These are phyloP conservation scores for Synanthedon andrenaeformis DNA, from an alignment of 2,888 invertebrate species.

Conservation along the genomic window DNA sequence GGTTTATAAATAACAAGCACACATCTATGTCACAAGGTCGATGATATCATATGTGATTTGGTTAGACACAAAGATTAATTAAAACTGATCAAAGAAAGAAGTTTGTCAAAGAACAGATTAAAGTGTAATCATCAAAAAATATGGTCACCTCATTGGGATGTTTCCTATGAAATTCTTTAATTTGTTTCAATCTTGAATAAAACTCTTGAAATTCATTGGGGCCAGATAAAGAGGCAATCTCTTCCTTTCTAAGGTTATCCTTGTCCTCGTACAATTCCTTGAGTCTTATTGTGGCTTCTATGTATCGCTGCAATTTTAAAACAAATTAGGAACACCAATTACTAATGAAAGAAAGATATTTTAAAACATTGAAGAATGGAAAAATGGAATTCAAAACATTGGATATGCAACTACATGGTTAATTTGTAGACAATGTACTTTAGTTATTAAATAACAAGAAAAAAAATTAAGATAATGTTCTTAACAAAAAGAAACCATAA, in stretches of 20 bases:
- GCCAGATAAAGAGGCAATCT: constrained; percentile 93
- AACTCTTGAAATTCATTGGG: constrained; percentile 99
- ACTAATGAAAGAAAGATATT: neutral
- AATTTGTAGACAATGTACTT: neutral
- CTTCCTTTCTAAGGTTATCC: constrained; percentile 93
- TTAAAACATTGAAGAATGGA: neutral
- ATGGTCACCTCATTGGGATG: constrained; percentile 90
- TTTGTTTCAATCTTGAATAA: constrained; percentile 91
- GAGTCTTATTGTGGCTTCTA: constrained; percentile 81
- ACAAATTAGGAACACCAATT: neutral
- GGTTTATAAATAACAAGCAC: too few relatives aligned
- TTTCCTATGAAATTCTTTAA: constrained; percentile 96
- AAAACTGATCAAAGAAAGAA: neutral
- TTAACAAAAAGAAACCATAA: neutral
- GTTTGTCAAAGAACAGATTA: too few relatives aligned
- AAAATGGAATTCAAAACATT: neutral
- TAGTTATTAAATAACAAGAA: neutral
- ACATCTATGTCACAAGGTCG: too few relatives aligned
- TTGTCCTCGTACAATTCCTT: constrained; percentile 97
- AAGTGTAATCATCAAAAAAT: too few relatives aligned
- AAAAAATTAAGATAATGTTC: neutral
- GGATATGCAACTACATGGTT: neutral
- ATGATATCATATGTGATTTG: too few relatives aligned
- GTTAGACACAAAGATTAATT: constrained; percentile 2
- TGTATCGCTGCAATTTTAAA: constrained; percentile 71